A percentile compares a stretch with the other conserved stretches of the same genome.
These are phyloP conservation scores for Procambarus clarkii DNA, from an alignment of 1,140 invertebrate genomes.

Conservation along the genomic window DNA sequence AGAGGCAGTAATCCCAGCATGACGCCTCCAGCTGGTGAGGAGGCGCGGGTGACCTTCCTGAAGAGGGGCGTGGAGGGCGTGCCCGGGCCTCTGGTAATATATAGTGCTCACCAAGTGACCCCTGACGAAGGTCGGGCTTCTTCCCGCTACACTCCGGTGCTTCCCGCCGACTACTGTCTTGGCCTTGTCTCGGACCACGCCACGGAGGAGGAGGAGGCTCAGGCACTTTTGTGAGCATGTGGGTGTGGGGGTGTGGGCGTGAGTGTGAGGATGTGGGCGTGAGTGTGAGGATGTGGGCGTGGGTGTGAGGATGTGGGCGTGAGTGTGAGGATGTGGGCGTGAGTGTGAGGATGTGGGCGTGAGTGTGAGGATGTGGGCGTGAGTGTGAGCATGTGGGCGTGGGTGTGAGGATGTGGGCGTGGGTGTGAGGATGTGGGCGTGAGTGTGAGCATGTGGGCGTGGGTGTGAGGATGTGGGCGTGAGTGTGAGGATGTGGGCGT, in stretches of 20 bases:
- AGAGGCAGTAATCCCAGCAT: neutral
- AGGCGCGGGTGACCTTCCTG: neutral
- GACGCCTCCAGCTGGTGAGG: neutral
- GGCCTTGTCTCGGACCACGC: neutral
- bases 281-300: no score
- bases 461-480: no score
- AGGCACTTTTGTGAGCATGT: neutral
- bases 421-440: no score
- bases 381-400: no score
- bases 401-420: no score
- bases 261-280: neutral
- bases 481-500: no score
- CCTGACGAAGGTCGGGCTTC: conserved; percentile 28
- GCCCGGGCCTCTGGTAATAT: conserved; percentile 7
- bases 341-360: no score
- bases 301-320: no score
- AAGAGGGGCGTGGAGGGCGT: neutral
- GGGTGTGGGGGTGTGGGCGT: neutral
- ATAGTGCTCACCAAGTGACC: conserved; percentile 30
- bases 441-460: no score
- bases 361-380: no score
- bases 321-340: no score
- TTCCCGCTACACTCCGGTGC: neutral
- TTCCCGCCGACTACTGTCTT: neutral
- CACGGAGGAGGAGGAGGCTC: neutral